A percentile compares a stretch with the other conserved stretches of the same genome.
Evolutionary conservation across 1,140 invertebrate genomes (phyloP).

Genomic region (Heliconius hermathena): DNA sequence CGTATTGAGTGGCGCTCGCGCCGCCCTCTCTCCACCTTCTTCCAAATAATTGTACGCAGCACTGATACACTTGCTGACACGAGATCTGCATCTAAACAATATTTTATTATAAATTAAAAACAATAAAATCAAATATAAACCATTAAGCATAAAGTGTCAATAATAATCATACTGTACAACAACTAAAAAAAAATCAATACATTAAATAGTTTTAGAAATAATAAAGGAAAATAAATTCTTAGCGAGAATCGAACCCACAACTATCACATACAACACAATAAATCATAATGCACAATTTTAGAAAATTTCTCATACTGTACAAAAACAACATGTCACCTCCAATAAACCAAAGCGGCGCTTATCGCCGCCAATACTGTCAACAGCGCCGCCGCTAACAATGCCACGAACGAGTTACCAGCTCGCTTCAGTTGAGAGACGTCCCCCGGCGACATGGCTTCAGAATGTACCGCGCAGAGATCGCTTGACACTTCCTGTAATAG

Average conservation of each 20-base stretch:
- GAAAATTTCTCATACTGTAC: neutral
- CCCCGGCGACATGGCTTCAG: constrained; percentile 59
- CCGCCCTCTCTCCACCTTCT: constrained; percentile 69
- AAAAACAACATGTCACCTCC: constrained; percentile 50
- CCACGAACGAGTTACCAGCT: constrained; percentile 48
- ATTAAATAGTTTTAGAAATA: no score
- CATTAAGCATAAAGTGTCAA: neutral
- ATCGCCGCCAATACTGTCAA: constrained; percentile 56
- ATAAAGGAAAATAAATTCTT: no score
- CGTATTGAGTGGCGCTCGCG: constrained; percentile 64
- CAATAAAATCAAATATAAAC: neutral
- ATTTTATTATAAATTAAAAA: neutral
- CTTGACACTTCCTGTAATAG: constrained; percentile 61
- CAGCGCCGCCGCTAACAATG: constrained; percentile 41
- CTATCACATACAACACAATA: neutral
- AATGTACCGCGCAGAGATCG: constrained; percentile 56
- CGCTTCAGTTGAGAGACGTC: constrained; percentile 42
- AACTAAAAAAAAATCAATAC: no score
- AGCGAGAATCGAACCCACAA: neutral
- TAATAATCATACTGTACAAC: no score
- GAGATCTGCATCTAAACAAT: constrained; percentile 60
- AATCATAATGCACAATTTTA: no score
- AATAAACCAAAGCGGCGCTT: constrained; percentile 59
- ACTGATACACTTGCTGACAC: constrained; percentile 72
- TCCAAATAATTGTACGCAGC: constrained; percentile 75